Percentiles rank a stretch among this genome's conserved stretches.
phyloP scores from a whole-genome alignment of 2,113 vertebrate species.

The Centrocercus urophasianus region DNA sequence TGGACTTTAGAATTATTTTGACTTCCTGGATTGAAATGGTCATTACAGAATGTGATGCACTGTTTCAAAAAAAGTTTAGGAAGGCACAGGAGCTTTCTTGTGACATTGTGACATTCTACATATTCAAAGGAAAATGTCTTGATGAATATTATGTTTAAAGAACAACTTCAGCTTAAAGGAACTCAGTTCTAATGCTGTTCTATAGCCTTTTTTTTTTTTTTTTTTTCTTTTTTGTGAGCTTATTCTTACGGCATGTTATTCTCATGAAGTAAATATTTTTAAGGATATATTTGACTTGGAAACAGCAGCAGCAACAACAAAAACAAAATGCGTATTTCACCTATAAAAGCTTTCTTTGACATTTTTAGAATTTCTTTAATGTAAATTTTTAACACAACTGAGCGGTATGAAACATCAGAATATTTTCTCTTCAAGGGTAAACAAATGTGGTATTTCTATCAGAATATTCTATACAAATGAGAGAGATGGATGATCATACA shows the following conservation, averaged over 20 bases:
- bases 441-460: background rate
- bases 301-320: background rate
- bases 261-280: background rate
- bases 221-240: background rate
- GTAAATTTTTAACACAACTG: background rate
- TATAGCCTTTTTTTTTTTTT: background rate
- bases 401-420: background rate
- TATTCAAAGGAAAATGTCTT: background rate
- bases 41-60: background rate
- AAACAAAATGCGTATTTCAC: background rate
- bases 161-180: background rate
- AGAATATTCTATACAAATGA: background rate
- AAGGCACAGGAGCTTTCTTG: background rate
- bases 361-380: background rate
- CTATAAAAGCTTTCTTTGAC: background rate
- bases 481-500: background rate
- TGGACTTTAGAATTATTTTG: slow-evolving; percentile 4
- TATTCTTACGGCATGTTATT: background rate
- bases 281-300: background rate
- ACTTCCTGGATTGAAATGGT: background rate
- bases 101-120: background rate
- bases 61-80: background rate
- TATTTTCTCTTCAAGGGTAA: background rate
- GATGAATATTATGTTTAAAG: background rate
- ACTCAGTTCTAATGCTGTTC: background rate